A percentile compares a stretch with the other conserved stretches of the same genome.
These are phyloP conservation scores for Campylorhamphus procurvoides DNA, from an alignment of 2,113 vertebrate genomes.

Conservation along the genomic window DNA sequence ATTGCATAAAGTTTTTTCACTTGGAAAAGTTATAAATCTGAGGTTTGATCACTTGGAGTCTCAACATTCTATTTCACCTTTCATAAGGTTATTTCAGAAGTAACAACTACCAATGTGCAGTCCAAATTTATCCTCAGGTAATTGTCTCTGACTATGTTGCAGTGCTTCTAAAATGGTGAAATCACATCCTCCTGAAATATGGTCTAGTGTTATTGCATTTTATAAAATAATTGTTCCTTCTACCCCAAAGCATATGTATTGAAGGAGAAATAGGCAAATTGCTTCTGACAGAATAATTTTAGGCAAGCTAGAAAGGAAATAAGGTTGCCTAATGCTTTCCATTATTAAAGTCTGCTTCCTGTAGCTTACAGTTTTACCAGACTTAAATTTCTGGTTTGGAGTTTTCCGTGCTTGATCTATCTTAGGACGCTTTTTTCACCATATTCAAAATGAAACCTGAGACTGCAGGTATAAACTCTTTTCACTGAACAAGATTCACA, in stretches of 20 bases:
- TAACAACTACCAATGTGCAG: neutral
- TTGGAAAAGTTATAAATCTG: neutral
- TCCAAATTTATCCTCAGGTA: neutral
- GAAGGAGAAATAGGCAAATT: neutral
- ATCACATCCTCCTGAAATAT: neutral
- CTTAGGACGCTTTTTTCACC: neutral
- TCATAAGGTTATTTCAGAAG: neutral
- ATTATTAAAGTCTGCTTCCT: conserved; percentile 9
- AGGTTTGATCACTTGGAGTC: neutral
- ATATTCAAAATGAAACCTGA: neutral
- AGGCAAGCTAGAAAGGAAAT: conserved; percentile 6
- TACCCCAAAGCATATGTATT: neutral
- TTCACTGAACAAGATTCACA: neutral
- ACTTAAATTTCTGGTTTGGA: neutral
- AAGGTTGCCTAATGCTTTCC: conserved; percentile 19
- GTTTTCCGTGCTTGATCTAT: neutral
- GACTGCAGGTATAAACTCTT: neutral
- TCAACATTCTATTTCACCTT: neutral
- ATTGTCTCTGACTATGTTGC: neutral
- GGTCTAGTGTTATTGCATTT: neutral
- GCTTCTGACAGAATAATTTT: conserved; percentile 10
- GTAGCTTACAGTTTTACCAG: conserved; percentile 5
- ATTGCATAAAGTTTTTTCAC: neutral
- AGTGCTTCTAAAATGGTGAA: neutral
- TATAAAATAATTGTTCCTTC: neutral